Evolutionary conservation across 2,113 vertebrate genomes (phyloP), one percentile per base, ranked within the genome.

Genomic region (Neotragus pygmaeus): DNA sequence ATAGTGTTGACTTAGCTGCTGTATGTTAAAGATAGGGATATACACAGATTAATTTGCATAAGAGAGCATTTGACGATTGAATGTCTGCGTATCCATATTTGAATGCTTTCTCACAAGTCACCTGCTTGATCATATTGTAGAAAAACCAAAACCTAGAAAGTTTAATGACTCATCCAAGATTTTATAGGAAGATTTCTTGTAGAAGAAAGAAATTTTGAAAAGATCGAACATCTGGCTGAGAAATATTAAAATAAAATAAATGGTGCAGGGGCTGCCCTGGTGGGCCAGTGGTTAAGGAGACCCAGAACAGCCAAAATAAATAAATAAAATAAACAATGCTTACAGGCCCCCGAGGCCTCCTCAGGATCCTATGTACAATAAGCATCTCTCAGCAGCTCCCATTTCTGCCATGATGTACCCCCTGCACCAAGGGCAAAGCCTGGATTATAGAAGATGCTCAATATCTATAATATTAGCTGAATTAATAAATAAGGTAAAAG

Each of bases 311-410:
- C n/a, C 66, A 39, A 73, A 73, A 39, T 33, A 70, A 39, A 66
- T 9, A 66, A 36, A 70, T 70, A 39, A 39, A 88, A 19, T 1
- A 39, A 83, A 16, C 33, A 53, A 45, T 21, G 13, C 14, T 33
- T 19, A 23, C 2, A 17, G 55, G 66, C n/a, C 70, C 28, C 0
- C 0, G 9, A 51, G 7, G 13, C 16, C 11, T 36, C n/a, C 43
- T 27, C 5, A 4, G 19, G 28, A 55, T 16, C 55, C 15, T 28
- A 7, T 4, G 16, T 2, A 14, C 0, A 19, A 10, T 39, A 45
- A 19, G 13, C 0, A 2, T 10, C 7, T 82, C 25, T 7, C 9
- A 39, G 17, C 36, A 19, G 30, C 0, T 47, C 19, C 49, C 28
- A 36, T 53, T 81, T 81, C 89, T 82, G 73, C 21, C 19, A 0